Base-by-base conservation (phyloP, 2,113 vertebrate species). In the Dicentrarchus labrax region DNA sequence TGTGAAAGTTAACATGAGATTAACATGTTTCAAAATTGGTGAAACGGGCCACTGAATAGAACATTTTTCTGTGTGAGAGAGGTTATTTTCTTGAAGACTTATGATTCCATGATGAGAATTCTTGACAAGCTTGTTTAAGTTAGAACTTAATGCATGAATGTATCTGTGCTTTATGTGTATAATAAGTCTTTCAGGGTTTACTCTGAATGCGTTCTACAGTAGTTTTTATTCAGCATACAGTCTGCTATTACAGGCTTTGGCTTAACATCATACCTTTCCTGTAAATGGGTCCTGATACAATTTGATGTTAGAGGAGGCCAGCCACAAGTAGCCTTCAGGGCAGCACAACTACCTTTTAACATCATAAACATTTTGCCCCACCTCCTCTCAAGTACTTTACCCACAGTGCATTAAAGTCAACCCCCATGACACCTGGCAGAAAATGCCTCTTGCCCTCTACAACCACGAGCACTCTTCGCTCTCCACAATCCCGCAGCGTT, bases 321-420 rank as follows among this genome's bases (percentile, higher is more conserved):
- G 24, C 77, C 67, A 71, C 60, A 75, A 80, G 76, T 54, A 47
- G 64, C 75, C 85, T 88, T 85, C 45, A 30, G 85, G 85, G 82
- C 83, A 78, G 56, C 83, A 76, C 86, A 74, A 62, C 74, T 76
- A 64, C 84, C 68, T 83, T 76, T 88, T 86, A 84, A 50, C 74
- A 74, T 87, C 62, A 84, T 78, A 72, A 90, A 84, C 83, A 81
- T 82, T 64, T 80, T 69, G 72, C 84, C 86, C 71, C 83, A 73
- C 76, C 77, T 88, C 76, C 74, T 72, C 65, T 86, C 80, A 88
- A 87, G 71, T 82, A 86, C 81, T 88, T 89, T 84, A 30, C 48
- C 84, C 71, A 68, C 78, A 83, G 74, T 92, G 86, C 93, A 92
- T 94, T 94, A 93, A 78, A 89, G 88, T 77, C 88, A 89, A 90